A percentile compares a stretch with the other conserved stretches of the same genome.
phyloP scores from a whole-genome alignment of 2,888 invertebrate species.

The Blera fallax region DNA sequence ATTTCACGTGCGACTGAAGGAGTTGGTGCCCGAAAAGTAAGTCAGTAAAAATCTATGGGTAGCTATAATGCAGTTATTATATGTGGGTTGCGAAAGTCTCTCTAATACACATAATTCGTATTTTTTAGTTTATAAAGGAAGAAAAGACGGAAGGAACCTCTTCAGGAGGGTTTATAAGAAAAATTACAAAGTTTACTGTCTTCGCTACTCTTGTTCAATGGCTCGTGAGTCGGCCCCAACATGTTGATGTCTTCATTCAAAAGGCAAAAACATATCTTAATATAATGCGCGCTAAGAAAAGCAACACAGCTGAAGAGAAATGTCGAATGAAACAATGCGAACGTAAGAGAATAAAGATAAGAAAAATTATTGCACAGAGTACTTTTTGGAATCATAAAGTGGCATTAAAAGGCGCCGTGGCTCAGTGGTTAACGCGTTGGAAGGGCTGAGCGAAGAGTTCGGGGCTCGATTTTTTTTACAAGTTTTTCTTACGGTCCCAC shows the following conservation, averaged over 20 bases:
- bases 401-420: no score
- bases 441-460: no score
- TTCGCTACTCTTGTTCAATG: constrained; percentile 80
- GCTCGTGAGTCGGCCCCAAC: constrained; percentile 77
- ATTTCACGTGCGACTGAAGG: constrained; percentile 76
- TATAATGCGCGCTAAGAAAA: constrained; percentile 74
- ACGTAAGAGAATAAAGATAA: constrained; percentile 75
- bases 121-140: constrained; percentile 9
- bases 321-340: constrained; percentile 78
- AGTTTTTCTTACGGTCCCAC: no score
- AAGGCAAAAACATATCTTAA: constrained; percentile 76
- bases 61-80: no score
- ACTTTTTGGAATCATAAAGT: no score
- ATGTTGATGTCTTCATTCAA: constrained; percentile 75
- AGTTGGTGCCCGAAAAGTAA: constrained; percentile 14
- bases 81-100: no score
- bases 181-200: constrained; percentile 79
- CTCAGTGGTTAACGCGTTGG: no score
- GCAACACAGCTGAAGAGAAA: constrained; percentile 74
- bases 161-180: constrained; percentile 75
- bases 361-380: no score
- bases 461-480: no score
- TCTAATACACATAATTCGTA: no score
- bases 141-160: neutral
- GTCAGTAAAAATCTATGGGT: neutral